Conservation (phyloP, 2,888 invertebrate genomes). For the Oasisia sp. region DNA sequence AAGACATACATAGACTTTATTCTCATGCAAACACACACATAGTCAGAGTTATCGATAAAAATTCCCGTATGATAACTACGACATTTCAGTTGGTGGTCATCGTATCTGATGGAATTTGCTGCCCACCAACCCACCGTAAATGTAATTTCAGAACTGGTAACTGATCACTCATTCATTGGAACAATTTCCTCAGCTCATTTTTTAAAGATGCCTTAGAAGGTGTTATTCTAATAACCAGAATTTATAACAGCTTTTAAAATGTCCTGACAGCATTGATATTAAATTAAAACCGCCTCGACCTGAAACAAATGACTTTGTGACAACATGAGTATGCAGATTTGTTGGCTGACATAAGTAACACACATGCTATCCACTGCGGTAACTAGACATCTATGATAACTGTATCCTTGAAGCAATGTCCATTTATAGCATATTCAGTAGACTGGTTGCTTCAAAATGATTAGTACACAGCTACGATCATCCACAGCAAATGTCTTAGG, state of each 20-base stretch:
- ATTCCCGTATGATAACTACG: not conserved
- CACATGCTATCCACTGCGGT: not conserved
- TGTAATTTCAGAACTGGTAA: not conserved
- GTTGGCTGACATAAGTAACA: not conserved
- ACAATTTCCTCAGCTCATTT: not conserved
- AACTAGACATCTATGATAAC: not conserved
- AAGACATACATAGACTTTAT: conserved; percentile 17
- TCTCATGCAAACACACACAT: not conserved
- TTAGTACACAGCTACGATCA: not conserved
- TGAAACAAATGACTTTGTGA: not conserved
- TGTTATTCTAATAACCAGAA: not conserved
- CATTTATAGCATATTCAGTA: not conserved
- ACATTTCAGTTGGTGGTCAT: not conserved
- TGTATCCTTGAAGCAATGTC: not conserved
- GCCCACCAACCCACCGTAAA: not conserved
- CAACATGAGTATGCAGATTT: not conserved
- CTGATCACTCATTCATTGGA: not conserved
- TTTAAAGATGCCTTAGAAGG: not conserved
- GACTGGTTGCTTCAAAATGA: not conserved
- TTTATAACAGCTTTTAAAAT: not conserved
- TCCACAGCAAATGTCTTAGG: not conserved
- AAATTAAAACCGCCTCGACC: not conserved
- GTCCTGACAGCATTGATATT: not conserved
- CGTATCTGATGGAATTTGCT: not conserved
- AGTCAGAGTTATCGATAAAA: not conserved